Conservation (phyloP, 2,113 vertebrate genomes). For the Tetrax tetrax region DNA sequence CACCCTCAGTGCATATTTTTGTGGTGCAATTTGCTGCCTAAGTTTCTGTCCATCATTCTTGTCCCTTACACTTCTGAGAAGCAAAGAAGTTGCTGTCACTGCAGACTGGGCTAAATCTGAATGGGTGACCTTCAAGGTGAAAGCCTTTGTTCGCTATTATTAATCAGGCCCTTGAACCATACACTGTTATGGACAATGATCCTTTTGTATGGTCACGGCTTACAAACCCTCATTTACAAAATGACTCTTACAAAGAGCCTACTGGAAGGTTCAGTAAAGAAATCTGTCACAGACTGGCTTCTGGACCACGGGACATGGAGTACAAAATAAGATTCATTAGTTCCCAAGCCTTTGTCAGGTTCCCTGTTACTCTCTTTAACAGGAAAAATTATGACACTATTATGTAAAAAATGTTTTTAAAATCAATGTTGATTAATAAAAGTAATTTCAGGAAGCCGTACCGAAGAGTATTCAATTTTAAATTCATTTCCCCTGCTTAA, state of each 20-base stretch:
- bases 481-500: constrained; percentile 67
- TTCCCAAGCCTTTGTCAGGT: neutral
- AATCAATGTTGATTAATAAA: constrained; percentile 68
- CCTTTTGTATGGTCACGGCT: neutral
- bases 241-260: neutral
- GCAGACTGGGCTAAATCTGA: neutral
- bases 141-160: neutral
- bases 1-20: neutral
- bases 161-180: constrained; percentile 17
- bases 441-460: constrained; percentile 50
- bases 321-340: neutral
- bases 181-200: neutral
- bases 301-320: neutral
- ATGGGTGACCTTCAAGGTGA: neutral
- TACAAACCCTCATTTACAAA: neutral
- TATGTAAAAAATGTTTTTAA: constrained; percentile 35
- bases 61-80: neutral
- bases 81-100: neutral
- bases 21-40: neutral
- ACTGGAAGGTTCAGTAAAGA: neutral
- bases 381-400: constrained; percentile 25
- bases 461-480: constrained; percentile 43
- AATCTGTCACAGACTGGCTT: neutral
- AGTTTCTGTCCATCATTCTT: neutral
- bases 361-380: neutral